These are phyloP conservation scores for Opisthocomus hoazin DNA, from an alignment of 2,113 vertebrate genomes.

Conservation along the genomic window DNA sequence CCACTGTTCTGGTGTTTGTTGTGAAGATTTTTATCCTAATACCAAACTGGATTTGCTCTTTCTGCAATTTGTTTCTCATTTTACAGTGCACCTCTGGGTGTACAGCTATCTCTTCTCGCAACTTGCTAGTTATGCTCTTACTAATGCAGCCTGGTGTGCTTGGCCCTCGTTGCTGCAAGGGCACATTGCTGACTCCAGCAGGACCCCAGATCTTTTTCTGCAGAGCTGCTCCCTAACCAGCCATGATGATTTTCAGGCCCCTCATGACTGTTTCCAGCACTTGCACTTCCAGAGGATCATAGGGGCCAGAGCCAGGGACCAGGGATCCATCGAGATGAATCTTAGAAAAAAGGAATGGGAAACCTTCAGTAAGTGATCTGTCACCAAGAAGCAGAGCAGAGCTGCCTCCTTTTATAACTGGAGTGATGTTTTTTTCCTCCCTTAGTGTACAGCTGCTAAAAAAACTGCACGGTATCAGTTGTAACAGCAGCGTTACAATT, in stretches of 20 bases:
- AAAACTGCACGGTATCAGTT: conserved; percentile 5
- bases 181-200: background rate
- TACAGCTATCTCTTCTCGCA: background rate
- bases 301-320: background rate
- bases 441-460: background rate
- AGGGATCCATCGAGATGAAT: background rate
- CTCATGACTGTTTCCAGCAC: background rate
- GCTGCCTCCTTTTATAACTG: background rate
- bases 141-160: background rate
- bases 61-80: background rate
- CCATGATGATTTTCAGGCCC: background rate
- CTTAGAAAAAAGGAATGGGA: background rate
- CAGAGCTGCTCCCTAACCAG: background rate
- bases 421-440: background rate
- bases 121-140: background rate
- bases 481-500: conserved; percentile 16
- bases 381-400: background rate
- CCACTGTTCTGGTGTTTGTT: background rate
- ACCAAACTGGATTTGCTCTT: background rate
- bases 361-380: background rate
- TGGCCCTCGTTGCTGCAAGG: background rate
- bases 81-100: background rate
- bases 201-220: background rate
- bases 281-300: background rate
- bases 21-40: background rate